Evolutionary conservation across 1,140 invertebrate species (phyloP), one percentile per base, ranked within the genome.

Genomic region (Drosophila suzukii): DNA sequence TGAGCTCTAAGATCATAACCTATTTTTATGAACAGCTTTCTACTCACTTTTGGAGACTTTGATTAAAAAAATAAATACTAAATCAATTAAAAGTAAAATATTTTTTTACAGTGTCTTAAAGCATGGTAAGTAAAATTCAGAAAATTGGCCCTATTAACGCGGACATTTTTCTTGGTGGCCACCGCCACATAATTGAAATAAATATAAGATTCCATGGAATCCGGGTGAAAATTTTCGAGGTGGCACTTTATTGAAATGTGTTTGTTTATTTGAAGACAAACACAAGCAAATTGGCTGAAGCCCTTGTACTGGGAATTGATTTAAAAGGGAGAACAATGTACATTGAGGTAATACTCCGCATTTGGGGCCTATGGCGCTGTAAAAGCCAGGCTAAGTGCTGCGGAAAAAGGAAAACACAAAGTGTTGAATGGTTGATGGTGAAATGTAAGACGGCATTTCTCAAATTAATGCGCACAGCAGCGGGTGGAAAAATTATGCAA

Each of bases 141-240:
- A 53, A 63, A 57, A 78, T 78, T 65, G 39, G 58, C 8, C 41
- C 59, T 53, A 61, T 59, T 56, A 65, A 43, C 44, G 36, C 30
- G 17, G 57, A 60, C 58, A 76, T 78, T 77, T 81, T 46, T 59
- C 78, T 43, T 67, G 39, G 46, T 38, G 24, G 60, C 72, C 56
- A 43, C 47, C 32, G 61, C 44, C 44, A 49, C 59, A 66, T 77
- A 83, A 82, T 82, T 82, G 80, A 82, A 83, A 82, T 79, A 62
- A 79, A 82, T 83, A 71, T 54, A 36, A 17, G 36, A 47, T 30
- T 30, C 38, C 36, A 24, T 11, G 43, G 50, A 20, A 20, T 20
- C 32, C 24, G n/a, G 56, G n/a, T n/a, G 44, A 15, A 34, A 13
- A 32, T 36, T 17, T 24, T 15, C 10, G 11, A 30, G 39, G 27